These are phyloP conservation scores for Albula goreensis DNA, from an alignment of 2,113 vertebrate genomes.

Conservation along the genomic window DNA sequence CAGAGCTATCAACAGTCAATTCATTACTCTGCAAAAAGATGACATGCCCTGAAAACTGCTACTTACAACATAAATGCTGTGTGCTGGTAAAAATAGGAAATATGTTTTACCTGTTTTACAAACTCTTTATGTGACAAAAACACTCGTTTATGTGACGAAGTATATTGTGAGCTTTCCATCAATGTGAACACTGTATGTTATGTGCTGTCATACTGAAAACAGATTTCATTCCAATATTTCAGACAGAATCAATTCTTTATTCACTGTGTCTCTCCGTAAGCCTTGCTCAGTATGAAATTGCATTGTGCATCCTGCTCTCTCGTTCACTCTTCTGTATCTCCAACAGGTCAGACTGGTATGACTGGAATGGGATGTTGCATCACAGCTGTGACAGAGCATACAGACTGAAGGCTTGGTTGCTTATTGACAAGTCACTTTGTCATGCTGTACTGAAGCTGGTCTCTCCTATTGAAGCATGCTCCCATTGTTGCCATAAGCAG, in stretches of 20 bases:
- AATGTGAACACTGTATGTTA: not conserved
- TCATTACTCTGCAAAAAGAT: constrained; percentile 23
- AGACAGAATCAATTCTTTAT: not conserved
- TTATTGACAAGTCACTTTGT: constrained; percentile 8
- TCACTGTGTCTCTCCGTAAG: not conserved
- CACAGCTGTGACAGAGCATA: not conserved
- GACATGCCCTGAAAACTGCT: not conserved
- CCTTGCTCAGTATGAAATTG: not conserved
- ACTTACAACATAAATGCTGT: not conserved
- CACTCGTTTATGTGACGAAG: too few species aligned
- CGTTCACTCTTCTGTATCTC: constrained; percentile 8
- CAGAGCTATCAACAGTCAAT: constrained; percentile 26
- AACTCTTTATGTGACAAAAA: too few species aligned
- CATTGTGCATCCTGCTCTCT: not conserved
- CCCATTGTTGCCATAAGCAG: constrained; percentile 9
- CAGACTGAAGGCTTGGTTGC: constrained; percentile 7
- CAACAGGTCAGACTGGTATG: constrained; percentile 27
- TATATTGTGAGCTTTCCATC: too few species aligned
- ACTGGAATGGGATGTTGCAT: constrained; percentile 2
- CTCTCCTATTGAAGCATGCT: not conserved
- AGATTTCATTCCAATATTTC: not conserved
- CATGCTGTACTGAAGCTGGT: not conserved
- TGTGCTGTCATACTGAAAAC: not conserved
- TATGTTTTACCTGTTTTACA: too few species aligned
- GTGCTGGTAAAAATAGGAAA: not conserved